Base-by-base conservation (phyloP, 1,140 invertebrate species). In the Magallana angulata region DNA sequence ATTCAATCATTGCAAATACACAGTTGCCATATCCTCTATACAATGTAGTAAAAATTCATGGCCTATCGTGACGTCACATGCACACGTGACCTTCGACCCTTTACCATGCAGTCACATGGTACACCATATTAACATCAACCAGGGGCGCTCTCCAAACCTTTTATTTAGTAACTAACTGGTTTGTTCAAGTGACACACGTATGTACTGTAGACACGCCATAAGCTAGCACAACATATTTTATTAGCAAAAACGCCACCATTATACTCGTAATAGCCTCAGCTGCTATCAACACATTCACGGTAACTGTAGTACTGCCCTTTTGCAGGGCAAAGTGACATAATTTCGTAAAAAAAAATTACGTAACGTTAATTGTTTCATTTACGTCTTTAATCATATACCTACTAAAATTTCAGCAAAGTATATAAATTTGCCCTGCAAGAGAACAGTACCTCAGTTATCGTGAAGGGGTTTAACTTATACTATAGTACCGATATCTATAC, bases 11-110 rank as follows among this genome's bases (percentile, higher is more conserved):
- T 36, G 76, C 58, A 80, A 85, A 88, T 76, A 58, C 85, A 84
- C 85, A 84, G 24, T 68, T 84, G 68, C 85, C 59, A 87, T 87
- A 82, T 57, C 57, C 59, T 62, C 81, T 82, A 82, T 56, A 80
- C 48, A 81, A 57, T 90, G 84, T 90, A 87, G 89, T 90, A 88
- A 88, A 87, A 88, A 85, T 88, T 88, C 87, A 88, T 88, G 87
- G 87, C 89, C 87, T 90, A 62, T 18, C 56, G 64, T 89, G 88
- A 89, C 88, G 88, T 89, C 88, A 89, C 86, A 57, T 82, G 57
- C 82, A 87, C 88, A 89, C 88, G 88, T 89, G 88, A 89, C 88
- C 88, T 89, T 89, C 88, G 88, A 89, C 88, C 88, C 71, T 48
- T 48, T 48, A 48, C 36, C 71, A 85, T 80, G 58, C 85, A 76